Percentiles rank a stretch among this genome's conserved stretches.
phyloP scores from a whole-genome alignment of 1,140 invertebrate species.

The Aradophagus sp. region DNA sequence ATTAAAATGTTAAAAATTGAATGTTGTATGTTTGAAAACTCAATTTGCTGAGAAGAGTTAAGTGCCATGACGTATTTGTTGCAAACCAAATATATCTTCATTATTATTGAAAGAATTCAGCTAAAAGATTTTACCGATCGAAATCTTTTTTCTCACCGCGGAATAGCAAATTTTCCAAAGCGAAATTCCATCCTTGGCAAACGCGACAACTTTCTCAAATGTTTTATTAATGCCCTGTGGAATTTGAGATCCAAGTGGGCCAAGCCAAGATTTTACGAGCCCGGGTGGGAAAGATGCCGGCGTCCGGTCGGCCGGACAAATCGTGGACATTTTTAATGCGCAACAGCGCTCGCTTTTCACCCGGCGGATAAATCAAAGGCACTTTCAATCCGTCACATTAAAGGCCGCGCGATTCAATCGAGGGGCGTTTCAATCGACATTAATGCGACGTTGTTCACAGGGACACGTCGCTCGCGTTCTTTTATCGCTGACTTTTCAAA shows the following conservation, averaged over 20 bases:
- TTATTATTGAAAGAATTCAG: too few relatives aligned
- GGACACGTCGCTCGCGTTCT: too few relatives aligned
- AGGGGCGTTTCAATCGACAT: constrained; percentile 30
- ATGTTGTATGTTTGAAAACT: too few relatives aligned
- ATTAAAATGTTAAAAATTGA: too few relatives aligned
- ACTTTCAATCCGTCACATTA: constrained; percentile 39
- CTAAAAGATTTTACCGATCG: too few relatives aligned
- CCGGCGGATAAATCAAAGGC: constrained; percentile 26
- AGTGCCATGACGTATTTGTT: too few relatives aligned
- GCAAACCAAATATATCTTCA: too few relatives aligned
- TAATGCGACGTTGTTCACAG: constrained; percentile 24
- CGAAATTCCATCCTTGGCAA: too few relatives aligned
- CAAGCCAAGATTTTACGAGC: constrained; percentile 19
- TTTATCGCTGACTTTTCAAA: constrained; percentile 16
- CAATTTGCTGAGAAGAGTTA: too few relatives aligned
- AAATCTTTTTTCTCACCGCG: too few relatives aligned
- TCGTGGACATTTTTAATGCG: constrained; percentile 40
- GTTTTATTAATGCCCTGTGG: constrained; percentile 21
- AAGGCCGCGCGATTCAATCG: constrained; percentile 33
- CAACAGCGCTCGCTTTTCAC: constrained; percentile 20
- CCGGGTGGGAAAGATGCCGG: constrained; percentile 15
- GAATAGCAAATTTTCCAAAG: too few relatives aligned
- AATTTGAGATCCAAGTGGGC: constrained; percentile 8
- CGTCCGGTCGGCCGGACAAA: constrained; percentile 26
- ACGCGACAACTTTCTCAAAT: too few relatives aligned